Conservation (phyloP, 1,140 invertebrate genomes). For the Bradynema listronoti region DNA sequence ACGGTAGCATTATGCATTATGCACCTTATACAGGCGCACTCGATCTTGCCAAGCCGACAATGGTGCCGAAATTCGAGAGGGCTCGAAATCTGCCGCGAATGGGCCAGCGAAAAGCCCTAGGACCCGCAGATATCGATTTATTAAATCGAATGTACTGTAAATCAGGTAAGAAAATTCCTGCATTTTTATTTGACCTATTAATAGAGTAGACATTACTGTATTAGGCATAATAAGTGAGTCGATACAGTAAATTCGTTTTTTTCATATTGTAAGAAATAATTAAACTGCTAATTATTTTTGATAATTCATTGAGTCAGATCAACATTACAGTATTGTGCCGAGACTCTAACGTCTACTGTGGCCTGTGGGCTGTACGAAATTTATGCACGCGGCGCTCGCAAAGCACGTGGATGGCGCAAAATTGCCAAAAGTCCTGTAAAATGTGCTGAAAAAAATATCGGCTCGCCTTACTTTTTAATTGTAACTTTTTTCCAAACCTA, state of each 20-base stretch:
- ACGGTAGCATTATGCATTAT: constrained; percentile 51
- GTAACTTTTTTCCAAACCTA: too few relatives aligned
- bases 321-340: constrained; percentile 27
- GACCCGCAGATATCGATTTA: constrained; percentile 36
- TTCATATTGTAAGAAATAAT: too few relatives aligned
- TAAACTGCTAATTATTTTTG: too few relatives aligned
- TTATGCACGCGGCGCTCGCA: constrained; percentile 18
- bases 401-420: constrained; percentile 13
- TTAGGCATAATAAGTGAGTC: too few relatives aligned
- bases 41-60: constrained; percentile 38
- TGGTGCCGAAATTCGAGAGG: constrained; percentile 34
- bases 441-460: too few relatives aligned
- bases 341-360: constrained; percentile 51
- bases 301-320: too few relatives aligned
- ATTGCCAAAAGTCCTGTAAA: constrained; percentile 22
- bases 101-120: constrained; percentile 45
- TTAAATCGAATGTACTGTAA: constrained; percentile 54
- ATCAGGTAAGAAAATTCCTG: constrained; percentile 32
- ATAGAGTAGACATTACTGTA: too few relatives aligned
- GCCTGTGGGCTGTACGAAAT: constrained; percentile 39
- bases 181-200: too few relatives aligned
- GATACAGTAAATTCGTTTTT: too few relatives aligned
- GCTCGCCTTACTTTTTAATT: too few relatives aligned
- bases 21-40: constrained; percentile 37
- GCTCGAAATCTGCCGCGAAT: constrained; percentile 31